Conservation (phyloP, 2,113 vertebrate genomes). For the Microtus oregoni region DNA sequence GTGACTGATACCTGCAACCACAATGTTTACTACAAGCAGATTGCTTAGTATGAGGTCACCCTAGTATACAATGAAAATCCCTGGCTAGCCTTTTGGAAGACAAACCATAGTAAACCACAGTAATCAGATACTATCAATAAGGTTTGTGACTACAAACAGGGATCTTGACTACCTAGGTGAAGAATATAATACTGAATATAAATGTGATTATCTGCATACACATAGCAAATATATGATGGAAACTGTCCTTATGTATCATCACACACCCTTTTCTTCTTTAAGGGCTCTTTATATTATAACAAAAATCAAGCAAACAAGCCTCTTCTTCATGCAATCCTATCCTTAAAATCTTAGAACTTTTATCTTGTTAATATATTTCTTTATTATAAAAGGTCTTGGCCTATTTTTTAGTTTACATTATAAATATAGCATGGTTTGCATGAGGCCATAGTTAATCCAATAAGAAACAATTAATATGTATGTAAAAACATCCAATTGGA, state of each 20-base stretch:
- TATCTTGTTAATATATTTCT: slow-evolving; percentile 38
- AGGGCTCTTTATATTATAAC: background rate
- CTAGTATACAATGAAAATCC: background rate
- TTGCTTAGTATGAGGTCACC: background rate
- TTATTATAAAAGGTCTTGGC: slow-evolving; percentile 5
- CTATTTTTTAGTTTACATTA: slow-evolving; percentile 24
- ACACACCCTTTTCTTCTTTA: background rate
- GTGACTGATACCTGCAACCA: background rate
- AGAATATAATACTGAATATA: background rate
- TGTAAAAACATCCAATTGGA: background rate
- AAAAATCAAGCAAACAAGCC: background rate
- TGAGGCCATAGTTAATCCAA: slow-evolving; percentile 30
- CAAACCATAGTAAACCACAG: background rate
- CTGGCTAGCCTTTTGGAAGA: background rate
- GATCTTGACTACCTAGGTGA: background rate
- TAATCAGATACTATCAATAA: background rate
- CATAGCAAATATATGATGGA: background rate
- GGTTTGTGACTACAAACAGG: background rate
- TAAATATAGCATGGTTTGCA: background rate
- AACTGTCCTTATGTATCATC: background rate
- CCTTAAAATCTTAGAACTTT: background rate
- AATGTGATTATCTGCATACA: background rate
- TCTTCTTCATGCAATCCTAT: background rate
- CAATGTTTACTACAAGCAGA: too few species aligned
- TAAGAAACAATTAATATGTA: background rate